Conservation (phyloP, 1,140 invertebrate species). For the Goniozus legneri region DNA sequence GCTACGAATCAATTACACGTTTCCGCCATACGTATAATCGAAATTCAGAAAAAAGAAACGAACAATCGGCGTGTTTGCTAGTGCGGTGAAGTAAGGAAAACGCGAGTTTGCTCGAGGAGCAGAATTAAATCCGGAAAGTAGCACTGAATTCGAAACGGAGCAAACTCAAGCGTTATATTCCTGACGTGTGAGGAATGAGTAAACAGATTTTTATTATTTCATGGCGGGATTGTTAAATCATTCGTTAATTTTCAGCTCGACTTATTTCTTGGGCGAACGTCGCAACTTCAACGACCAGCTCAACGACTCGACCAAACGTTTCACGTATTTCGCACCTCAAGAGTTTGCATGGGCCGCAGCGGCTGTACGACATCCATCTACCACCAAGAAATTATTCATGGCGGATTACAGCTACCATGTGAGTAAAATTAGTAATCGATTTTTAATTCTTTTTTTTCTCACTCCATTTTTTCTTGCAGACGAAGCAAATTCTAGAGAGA, state of each 20-base stretch:
- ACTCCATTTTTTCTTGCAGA: slow-evolving; percentile 59
- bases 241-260: slow-evolving; percentile 57
- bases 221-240: neutral
- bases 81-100: too few species aligned
- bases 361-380: slow-evolving; percentile 67
- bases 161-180: too few species aligned
- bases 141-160: too few species aligned
- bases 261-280: slow-evolving; percentile 68
- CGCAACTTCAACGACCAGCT: slow-evolving; percentile 76
- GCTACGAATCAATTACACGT: too few species aligned
- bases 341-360: slow-evolving; percentile 81
- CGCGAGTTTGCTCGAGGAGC: too few species aligned
- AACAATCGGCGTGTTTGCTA: too few species aligned
- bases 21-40: too few species aligned
- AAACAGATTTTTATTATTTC: too few species aligned
- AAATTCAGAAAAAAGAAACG: too few species aligned
- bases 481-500: slow-evolving; percentile 74
- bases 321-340: slow-evolving; percentile 88
- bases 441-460: neutral
- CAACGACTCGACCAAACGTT: slow-evolving; percentile 71
- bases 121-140: too few species aligned
- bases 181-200: too few species aligned
- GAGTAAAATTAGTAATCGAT: slow-evolving; percentile 50
- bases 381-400: slow-evolving; percentile 81
- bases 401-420: slow-evolving; percentile 77